Evolutionary conservation across 2,888 invertebrate species (phyloP).

Genomic region (Limenitis camilla): DNA sequence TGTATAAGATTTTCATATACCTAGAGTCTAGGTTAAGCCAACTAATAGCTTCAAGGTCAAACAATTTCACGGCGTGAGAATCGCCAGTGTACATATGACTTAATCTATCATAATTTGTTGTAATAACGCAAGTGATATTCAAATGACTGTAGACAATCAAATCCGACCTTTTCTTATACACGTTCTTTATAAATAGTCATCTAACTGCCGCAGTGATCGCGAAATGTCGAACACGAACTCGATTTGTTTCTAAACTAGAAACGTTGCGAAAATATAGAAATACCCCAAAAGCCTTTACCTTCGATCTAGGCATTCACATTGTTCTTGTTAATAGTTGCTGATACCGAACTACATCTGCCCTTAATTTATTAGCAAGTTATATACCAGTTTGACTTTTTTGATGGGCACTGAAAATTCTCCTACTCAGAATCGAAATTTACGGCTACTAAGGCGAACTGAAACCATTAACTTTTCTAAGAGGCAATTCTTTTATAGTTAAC

Average conservation of each 20-base stretch:
- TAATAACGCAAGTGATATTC: constrained; percentile 70
- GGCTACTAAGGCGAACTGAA: too few species aligned
- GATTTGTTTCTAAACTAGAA: constrained; percentile 58
- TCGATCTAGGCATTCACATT: constrained; percentile 1
- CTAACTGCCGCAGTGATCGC: constrained; percentile 66
- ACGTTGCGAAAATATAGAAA: constrained; percentile 37
- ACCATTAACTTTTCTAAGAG: too few species aligned
- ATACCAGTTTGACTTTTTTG: constrained; percentile 35
- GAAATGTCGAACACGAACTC: constrained; percentile 72
- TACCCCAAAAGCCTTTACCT: constrained; percentile 25
- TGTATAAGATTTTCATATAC: background rate
- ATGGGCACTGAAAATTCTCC: background rate
- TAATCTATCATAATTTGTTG: constrained; percentile 70
- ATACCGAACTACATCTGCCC: background rate
- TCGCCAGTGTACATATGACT: constrained; percentile 58
- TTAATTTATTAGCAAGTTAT: constrained; percentile 25
- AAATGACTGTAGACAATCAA: constrained; percentile 72
- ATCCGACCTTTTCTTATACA: constrained; percentile 72
- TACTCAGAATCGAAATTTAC: constrained; percentile 22
- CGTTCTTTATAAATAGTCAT: constrained; percentile 73
- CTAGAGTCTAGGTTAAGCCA: constrained; percentile 35
- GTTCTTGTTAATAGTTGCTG: background rate
- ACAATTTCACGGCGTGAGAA: constrained; percentile 67
- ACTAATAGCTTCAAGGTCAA: constrained; percentile 59
- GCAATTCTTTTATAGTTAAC: constrained; percentile 48